These are phyloP conservation scores for Arizona elegans DNA, from an alignment of 2,113 vertebrate species.

Conservation along the genomic window DNA sequence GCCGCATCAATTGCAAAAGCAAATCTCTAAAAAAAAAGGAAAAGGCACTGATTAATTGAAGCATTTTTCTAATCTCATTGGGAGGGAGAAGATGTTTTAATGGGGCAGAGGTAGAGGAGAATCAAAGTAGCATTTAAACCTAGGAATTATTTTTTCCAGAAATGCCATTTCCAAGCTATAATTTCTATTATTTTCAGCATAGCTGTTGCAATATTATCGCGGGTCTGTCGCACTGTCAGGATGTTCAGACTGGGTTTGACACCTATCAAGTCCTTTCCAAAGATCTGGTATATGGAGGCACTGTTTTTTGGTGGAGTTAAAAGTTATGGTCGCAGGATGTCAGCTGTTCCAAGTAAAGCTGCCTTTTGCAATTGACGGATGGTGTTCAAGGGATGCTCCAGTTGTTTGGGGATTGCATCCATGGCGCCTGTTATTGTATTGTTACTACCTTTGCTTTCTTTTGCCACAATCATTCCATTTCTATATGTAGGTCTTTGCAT, in stretches of 20 bases:
- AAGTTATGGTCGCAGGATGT: too few relatives aligned
- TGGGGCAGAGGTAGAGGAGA: not conserved
- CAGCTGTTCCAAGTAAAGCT: too few relatives aligned
- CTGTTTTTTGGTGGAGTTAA: too few relatives aligned
- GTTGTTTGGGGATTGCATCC: too few relatives aligned
- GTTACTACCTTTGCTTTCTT: too few relatives aligned
- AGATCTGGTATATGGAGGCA: too few relatives aligned
- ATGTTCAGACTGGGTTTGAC: not conserved
- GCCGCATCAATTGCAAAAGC: conserved; percentile 27
- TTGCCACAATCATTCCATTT: too few relatives aligned
- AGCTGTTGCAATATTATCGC: not conserved
- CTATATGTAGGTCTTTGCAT: not conserved
- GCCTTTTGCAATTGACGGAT: too few relatives aligned
- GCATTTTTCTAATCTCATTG: conserved; percentile 16
- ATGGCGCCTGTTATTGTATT: too few relatives aligned
- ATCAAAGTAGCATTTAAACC: conserved; percentile 30
- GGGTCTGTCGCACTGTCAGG: not conserved
- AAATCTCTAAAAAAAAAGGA: conserved; percentile 10
- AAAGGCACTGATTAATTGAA: not conserved
- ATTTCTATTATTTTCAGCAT: conserved; percentile 10
- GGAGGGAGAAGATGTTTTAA: not conserved
- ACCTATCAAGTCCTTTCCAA: too few relatives aligned
- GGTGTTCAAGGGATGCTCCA: too few relatives aligned
- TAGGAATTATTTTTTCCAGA: conserved; percentile 26
- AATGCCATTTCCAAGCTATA: not conserved